Conservation (phyloP, 2,797 vertebrate genomes). For the Eupleurogrammus muticus region DNA sequence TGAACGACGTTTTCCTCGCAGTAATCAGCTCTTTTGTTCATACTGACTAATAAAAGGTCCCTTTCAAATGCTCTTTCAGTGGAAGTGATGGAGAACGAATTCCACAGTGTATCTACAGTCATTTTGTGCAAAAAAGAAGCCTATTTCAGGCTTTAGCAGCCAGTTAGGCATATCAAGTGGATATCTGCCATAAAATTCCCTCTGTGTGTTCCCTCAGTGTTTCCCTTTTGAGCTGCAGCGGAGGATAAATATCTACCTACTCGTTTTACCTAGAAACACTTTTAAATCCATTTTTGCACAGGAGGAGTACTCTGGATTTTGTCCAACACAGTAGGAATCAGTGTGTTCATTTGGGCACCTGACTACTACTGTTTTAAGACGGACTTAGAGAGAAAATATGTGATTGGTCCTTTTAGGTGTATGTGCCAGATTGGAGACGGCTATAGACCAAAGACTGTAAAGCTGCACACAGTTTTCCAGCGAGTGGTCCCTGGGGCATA, state of each 20-base stretch:
- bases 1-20: no score
- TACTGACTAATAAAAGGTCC: no score
- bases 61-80: no score
- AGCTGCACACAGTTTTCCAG: conserved; percentile 4
- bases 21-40: no score
- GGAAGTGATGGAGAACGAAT: no score
- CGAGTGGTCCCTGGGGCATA: background rate
- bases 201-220: no score
- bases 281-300: background rate
- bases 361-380: background rate
- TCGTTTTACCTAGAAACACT: background rate
- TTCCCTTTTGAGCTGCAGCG: no score
- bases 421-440: conserved; percentile 3
- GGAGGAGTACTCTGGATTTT: background rate
- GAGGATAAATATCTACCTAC: background rate
- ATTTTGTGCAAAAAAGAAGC: no score
- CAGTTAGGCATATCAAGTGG: no score
- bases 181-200: no score
- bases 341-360: background rate
- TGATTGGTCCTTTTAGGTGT: background rate
- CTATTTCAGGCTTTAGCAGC: no score
- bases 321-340: background rate
- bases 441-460: background rate
- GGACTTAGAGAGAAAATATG: background rate
- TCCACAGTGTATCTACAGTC: no score